Evolutionary conservation across 1,140 invertebrate genomes (phyloP).

Genomic region (Laodelphax striatellus): DNA sequence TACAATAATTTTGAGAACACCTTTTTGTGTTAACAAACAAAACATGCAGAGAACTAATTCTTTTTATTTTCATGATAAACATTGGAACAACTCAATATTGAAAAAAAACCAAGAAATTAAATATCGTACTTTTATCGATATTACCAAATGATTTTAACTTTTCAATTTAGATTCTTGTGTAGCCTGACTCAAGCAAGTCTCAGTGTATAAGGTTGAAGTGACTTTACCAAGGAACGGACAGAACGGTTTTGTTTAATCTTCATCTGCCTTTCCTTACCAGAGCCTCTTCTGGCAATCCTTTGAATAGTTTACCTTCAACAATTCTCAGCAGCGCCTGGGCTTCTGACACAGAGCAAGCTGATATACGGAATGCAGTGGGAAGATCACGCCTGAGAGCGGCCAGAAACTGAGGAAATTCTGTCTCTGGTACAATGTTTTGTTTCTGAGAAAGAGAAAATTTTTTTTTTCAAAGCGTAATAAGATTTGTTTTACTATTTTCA

Average conservation of each 20-base stretch:
- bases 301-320: slow-evolving; percentile 73
- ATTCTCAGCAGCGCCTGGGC: slow-evolving; percentile 64
- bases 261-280: slow-evolving; percentile 26
- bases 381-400: slow-evolving; percentile 59
- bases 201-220: neutral
- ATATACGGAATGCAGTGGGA: slow-evolving; percentile 87
- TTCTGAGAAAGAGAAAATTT: slow-evolving; percentile 43
- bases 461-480: too few relatives aligned
- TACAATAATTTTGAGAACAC: too few relatives aligned
- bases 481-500: too few relatives aligned
- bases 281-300: slow-evolving; percentile 52
- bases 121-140: neutral
- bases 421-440: slow-evolving; percentile 69
- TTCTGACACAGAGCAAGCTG: slow-evolving; percentile 63
- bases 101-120: too few relatives aligned
- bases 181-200: neutral
- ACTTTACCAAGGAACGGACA: slow-evolving; percentile 57
- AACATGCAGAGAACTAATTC: too few relatives aligned
- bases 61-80: too few relatives aligned
- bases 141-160: neutral
- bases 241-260: slow-evolving; percentile 40
- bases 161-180: neutral
- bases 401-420: slow-evolving; percentile 77
- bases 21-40: too few relatives aligned
- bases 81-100: too few relatives aligned